These are phyloP conservation scores for Anticlea derivata DNA, from an alignment of 2,888 invertebrate genomes.

Conservation along the genomic window DNA sequence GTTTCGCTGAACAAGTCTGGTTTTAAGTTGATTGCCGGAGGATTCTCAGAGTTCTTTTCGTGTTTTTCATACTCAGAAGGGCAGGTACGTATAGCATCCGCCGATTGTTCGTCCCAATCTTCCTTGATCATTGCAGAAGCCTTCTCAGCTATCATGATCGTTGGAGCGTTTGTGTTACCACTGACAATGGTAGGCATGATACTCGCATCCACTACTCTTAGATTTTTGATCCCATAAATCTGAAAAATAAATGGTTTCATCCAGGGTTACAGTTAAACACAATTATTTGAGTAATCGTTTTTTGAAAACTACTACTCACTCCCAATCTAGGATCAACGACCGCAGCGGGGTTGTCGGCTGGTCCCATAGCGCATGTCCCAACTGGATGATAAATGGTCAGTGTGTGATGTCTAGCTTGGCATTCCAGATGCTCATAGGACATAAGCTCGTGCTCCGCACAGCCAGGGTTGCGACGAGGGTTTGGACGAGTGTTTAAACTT, in stretches of 20 bases:
- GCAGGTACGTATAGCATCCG: slow-evolving; percentile 42
- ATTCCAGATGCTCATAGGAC: slow-evolving; percentile 90
- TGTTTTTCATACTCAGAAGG: slow-evolving; percentile 35
- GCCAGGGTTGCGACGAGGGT: slow-evolving; percentile 86
- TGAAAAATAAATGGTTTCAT: slow-evolving; percentile 41
- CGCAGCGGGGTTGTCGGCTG: slow-evolving; percentile 72
- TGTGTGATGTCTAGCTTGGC: slow-evolving; percentile 89
- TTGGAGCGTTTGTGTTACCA: slow-evolving; percentile 93
- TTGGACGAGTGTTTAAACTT: slow-evolving; percentile 85
- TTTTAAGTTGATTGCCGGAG: slow-evolving; percentile 34
- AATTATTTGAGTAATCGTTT: background rate
- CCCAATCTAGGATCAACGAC: slow-evolving; percentile 88
- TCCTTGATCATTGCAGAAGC: slow-evolving; percentile 92
- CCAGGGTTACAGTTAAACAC: no score
- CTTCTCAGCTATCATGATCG: slow-evolving; percentile 93
- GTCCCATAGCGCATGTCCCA: slow-evolving; percentile 93
- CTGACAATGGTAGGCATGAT: slow-evolving; percentile 91
- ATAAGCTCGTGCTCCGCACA: slow-evolving; percentile 85
- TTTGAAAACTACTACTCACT: slow-evolving; percentile 29
- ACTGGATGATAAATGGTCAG: slow-evolving; percentile 92
- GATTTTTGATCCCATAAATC: slow-evolving; percentile 86
- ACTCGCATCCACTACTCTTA: slow-evolving; percentile 92
- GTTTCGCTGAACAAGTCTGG: slow-evolving; percentile 61
- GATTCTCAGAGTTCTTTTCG: slow-evolving; percentile 40
- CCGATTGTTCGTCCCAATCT: slow-evolving; percentile 79